Conservation (phyloP, 1,140 invertebrate species). For the Alviniconcha marisindica region DNA sequence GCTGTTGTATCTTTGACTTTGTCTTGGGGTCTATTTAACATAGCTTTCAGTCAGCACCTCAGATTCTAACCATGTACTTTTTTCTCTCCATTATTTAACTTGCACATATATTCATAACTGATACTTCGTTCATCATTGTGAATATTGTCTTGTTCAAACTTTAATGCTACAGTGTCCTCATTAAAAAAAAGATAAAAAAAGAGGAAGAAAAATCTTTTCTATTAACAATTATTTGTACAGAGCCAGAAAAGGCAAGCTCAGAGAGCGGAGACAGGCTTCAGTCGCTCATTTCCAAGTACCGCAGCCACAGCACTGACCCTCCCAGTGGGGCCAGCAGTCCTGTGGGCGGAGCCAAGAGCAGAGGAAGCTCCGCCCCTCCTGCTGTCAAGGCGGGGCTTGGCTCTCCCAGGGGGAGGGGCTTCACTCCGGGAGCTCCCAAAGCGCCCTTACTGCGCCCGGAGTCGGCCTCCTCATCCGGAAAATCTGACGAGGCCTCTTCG, state of each 20-base stretch:
- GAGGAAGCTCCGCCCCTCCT: conserved; percentile 32
- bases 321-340: not conserved
- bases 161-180: too few relatives aligned
- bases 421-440: conserved; percentile 22
- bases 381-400: not conserved
- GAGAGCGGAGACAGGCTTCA: conserved; percentile 62
- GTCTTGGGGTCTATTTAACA: too few relatives aligned
- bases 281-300: conserved; percentile 66
- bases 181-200: too few relatives aligned
- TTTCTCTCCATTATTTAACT: too few relatives aligned
- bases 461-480: not conserved
- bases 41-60: too few relatives aligned
- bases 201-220: too few relatives aligned
- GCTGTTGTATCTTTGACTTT: too few relatives aligned
- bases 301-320: conserved; percentile 54
- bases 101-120: too few relatives aligned
- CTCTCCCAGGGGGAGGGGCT: not conserved
- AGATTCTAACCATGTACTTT: too few relatives aligned
- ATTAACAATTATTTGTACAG: too few relatives aligned
- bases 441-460: conserved; percentile 26
- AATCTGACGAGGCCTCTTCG: not conserved
- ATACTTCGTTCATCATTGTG: too few relatives aligned
- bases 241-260: conserved; percentile 45
- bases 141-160: too few relatives aligned
- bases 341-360: conserved; percentile 16